These are phyloP conservation scores for Chrysodeixis includens DNA, from an alignment of 2,888 invertebrate genomes.

Conservation along the genomic window DNA sequence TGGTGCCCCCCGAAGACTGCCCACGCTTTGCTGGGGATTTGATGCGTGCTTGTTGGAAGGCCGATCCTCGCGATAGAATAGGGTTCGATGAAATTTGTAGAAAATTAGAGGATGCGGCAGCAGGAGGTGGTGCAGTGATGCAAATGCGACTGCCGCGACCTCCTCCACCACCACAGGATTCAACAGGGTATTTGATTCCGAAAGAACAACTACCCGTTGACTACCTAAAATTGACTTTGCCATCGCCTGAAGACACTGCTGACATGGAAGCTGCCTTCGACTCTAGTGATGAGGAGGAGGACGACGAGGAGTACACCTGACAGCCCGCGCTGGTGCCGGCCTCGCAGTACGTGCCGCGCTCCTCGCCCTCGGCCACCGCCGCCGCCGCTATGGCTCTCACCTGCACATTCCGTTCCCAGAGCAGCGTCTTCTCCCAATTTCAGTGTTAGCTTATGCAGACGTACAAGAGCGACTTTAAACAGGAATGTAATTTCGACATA, in stretches of 20 bases:
- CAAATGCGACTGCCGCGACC: conserved; percentile 81
- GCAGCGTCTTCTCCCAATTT: conserved; percentile 61
- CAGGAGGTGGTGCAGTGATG: conserved; percentile 66
- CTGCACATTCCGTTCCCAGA: conserved; percentile 76
- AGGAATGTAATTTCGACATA: conserved; percentile 39
- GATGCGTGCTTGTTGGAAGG: conserved; percentile 95
- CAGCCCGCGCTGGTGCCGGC: conserved; percentile 63
- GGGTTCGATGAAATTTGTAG: conserved; percentile 92
- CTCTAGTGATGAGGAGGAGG: conserved; percentile 78
- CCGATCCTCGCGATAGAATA: conserved; percentile 93
- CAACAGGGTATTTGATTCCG: conserved; percentile 92
- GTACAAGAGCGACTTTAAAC: conserved; percentile 26
- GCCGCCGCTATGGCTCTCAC: conserved; percentile 58
- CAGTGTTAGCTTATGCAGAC: conserved; percentile 62
- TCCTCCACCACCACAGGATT: conserved; percentile 90
- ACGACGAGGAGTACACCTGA: conserved; percentile 84
- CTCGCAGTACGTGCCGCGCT: conserved; percentile 77
- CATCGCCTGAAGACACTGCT: conserved; percentile 56
- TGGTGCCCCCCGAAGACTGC: conserved; percentile 94
- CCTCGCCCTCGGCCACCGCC: conserved; percentile 66
- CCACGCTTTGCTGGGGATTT: conserved; percentile 92
- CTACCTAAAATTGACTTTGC: conserved; percentile 87
- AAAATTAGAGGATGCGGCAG: conserved; percentile 88
- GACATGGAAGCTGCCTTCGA: conserved; percentile 77
- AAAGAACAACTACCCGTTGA: conserved; percentile 86